Conservation (phyloP, 1,140 invertebrate species). For the Euglossa dilemma region DNA sequence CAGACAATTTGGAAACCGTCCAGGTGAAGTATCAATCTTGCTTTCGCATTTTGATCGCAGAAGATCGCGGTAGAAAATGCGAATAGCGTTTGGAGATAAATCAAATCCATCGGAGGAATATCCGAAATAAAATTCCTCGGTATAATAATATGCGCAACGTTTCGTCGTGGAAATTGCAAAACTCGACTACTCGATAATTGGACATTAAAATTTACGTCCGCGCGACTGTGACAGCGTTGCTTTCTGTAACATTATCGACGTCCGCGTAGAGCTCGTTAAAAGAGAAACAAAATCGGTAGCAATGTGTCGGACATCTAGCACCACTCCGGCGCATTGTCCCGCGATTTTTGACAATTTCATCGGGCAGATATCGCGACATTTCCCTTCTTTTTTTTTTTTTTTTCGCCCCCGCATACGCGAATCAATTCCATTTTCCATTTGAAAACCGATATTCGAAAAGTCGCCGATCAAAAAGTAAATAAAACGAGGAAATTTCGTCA, state of each 20-base stretch:
- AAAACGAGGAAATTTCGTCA: neutral
- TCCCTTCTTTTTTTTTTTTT: too few relatives aligned
- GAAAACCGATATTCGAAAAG: neutral
- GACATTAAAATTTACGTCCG: neutral
- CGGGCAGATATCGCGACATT: neutral
- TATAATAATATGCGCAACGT: neutral
- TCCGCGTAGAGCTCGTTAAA: neutral
- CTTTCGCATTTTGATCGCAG: too few relatives aligned
- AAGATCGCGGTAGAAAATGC: too few relatives aligned
- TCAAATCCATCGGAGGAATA: neutral
- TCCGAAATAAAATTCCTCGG: neutral
- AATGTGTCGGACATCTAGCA: neutral
- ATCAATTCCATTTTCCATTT: neutral
- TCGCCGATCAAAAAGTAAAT: neutral
- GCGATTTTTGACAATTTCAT: conserved; percentile 1
- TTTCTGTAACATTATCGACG: neutral
- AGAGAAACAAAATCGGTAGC: neutral
- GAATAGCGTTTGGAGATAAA: neutral
- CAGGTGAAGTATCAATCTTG: too few relatives aligned
- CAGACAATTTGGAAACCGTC: too few relatives aligned
- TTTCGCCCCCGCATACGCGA: neutral
- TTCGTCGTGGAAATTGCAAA: neutral
- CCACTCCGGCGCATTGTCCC: neutral
- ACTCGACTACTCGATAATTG: neutral
- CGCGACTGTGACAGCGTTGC: neutral